phyloP scores from a whole-genome alignment of 2,888 invertebrate genomes.

The Elegia similella region DNA sequence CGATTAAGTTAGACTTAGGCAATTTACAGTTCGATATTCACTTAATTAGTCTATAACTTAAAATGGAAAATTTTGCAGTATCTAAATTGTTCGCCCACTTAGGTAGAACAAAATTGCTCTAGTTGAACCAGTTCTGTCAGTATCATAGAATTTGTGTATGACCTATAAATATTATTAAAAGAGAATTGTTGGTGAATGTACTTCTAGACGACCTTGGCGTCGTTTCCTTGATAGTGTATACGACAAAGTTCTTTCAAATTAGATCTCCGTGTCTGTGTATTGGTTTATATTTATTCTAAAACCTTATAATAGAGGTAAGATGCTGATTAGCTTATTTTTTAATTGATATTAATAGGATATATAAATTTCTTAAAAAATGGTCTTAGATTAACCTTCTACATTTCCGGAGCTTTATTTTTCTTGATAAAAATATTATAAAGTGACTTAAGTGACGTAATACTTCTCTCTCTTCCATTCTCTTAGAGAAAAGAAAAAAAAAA shows the following conservation, averaged over 20 bases:
- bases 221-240: neutral
- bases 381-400: too few relatives aligned
- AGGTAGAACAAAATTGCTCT: constrained; percentile 17
- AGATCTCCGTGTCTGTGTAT: neutral
- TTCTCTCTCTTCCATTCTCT: too few relatives aligned
- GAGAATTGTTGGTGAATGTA: constrained; percentile 13
- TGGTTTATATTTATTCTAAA: neutral
- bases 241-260: neutral
- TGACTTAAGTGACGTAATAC: too few relatives aligned
- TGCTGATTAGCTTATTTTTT: neutral
- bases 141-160: constrained; percentile 10
- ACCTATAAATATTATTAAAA: constrained; percentile 16
- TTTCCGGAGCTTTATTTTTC: too few relatives aligned
- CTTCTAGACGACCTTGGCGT: neutral
- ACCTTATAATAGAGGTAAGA: neutral
- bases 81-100: constrained; percentile 8
- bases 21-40: neutral
- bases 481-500: too few relatives aligned
- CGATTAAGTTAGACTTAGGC: neutral
- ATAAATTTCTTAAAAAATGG: too few relatives aligned
- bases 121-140: constrained; percentile 11
- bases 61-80: neutral
- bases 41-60: neutral
- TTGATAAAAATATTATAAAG: too few relatives aligned
- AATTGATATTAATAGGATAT: neutral